Evolutionary conservation across 2,888 invertebrate species (phyloP), one percentile per base, ranked within the genome.

Genomic region (Philonicus albiceps): DNA sequence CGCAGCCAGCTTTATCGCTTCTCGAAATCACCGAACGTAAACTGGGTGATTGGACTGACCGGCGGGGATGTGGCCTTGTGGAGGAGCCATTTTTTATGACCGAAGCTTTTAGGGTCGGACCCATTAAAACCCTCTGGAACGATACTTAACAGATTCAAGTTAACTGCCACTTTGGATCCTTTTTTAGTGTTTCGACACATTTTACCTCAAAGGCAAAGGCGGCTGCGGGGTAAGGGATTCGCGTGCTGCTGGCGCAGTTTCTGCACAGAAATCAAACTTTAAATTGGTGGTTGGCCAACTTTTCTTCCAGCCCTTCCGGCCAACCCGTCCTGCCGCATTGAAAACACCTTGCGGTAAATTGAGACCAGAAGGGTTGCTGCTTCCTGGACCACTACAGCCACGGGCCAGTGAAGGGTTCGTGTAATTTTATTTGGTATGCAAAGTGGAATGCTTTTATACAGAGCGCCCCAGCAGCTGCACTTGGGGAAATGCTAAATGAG

Each of bases 11-110:
- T 84, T 84, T 84, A 73, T 84, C 73, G 84, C 37, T 43, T 73
- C 73, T 64, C 84, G 64, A 72, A 84, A 72, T 72, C 72, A 84
- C 27, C 73, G 73, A 73, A 84, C 43, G 73, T 73, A 84, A 83
- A 84, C 84, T 43, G 84, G 22, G n/a, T 84, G 84, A 84, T 84
- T 84, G 72, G 84, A 84, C 40, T 84, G 43, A 84, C 72, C 84
- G 72, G 27, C 64, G 64, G 64, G 13, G 27, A 22, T 64, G 64
- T 27, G 27, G 64, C 27, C 64, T 64, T 27, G 19, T 22, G 27
- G 64, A 19, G n/a, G 16, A 27, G 64, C 22, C 11, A 64, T 55
- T 80, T 80, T 80, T 80, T 80, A 80, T 80, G 22, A 30, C 2
- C 53, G 34, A 37, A 80, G 53, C 80, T 80, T 80, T 80, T 53